phyloP scores from a whole-genome alignment of 1,140 invertebrate species.

The Ips nitidus region DNA sequence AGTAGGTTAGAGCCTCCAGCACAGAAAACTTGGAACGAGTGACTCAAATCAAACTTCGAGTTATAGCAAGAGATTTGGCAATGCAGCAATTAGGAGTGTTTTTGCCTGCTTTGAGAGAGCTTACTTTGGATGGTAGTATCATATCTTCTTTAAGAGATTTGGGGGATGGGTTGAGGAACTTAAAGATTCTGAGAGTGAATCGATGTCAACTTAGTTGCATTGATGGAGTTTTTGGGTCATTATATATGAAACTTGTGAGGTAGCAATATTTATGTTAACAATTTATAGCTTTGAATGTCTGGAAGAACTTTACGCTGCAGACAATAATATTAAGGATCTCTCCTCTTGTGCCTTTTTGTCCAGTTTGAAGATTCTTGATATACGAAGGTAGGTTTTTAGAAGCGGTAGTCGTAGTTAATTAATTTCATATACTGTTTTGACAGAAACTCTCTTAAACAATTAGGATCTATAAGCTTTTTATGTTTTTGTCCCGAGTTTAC shows the following conservation, averaged over 20 bases:
- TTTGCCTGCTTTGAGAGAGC: conserved; percentile 59
- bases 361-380: conserved; percentile 57
- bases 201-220: conserved; percentile 64
- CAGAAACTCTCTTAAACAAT: neutral
- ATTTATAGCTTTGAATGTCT: conserved; percentile 53
- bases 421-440: neutral
- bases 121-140: conserved; percentile 66
- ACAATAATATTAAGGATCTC: conserved; percentile 62
- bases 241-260: neutral
- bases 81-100: conserved; percentile 61
- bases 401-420: neutral
- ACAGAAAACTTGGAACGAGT: conserved; percentile 61
- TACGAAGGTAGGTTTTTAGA: conserved; percentile 52
- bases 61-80: conserved; percentile 62
- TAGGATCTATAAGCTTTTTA: conserved; percentile 6
- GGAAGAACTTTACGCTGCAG: conserved; percentile 61
- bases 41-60: conserved; percentile 61
- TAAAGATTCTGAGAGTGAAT: conserved; percentile 63
- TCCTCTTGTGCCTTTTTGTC: conserved; percentile 58
- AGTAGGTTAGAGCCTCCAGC: conserved; percentile 56
- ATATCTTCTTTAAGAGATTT: conserved; percentile 65
- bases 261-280: neutral
- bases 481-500: neutral
- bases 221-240: conserved; percentile 60
- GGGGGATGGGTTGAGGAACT: conserved; percentile 63